Base-by-base conservation (phyloP, 2,888 invertebrate genomes). In the Yponomeuta cagnagella region DNA sequence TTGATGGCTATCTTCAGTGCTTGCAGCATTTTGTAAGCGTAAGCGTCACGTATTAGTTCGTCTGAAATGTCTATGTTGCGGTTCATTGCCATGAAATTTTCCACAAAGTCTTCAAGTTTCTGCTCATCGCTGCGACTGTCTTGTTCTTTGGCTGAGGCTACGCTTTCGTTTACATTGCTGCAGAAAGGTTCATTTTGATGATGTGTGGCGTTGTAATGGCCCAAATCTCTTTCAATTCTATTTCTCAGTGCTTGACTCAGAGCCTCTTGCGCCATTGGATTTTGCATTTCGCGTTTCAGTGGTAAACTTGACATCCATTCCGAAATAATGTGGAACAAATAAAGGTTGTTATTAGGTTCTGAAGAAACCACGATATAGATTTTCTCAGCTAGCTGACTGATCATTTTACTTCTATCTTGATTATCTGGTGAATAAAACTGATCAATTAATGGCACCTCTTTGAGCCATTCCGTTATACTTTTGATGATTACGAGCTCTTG, bases 391-490 rank as follows among this genome's bases (percentile, higher is more conserved):
- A 88, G 73, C 73, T 79, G 78, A 37, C 77, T 80, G 9, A 87
- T 77, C 73, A 82, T 82, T 70, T 85, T 80, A 69, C 81, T 76
- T n/a, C 83, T 74, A 15, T 77, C 69, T 75, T 74, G 77, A 69
- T 84, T 83, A 12, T 77, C 78, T 2, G 77, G 73, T 1, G 74
- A 76, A 71, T 82, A 82, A 73, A 80, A 85, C 10, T 77, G 73
- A 58, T 74, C 68, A 23, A 80, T 76, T 31, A 86, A 74, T 2
- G 85, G 84, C 74, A 85, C 74, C 65, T 76, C 78, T 70, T 81
- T 86, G n/a, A 89, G 75, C 85, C 88, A 88, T 76, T 87, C 84
- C 10, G 85, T 82, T 72, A 88, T 77, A 48, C 80, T 75, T 73
- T 82, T 84, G 9, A 86, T 82, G n/a, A 65, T 65, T 3, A 65